Conservation (phyloP, 2,797 vertebrate species). For the Diglossa cyanea region DNA sequence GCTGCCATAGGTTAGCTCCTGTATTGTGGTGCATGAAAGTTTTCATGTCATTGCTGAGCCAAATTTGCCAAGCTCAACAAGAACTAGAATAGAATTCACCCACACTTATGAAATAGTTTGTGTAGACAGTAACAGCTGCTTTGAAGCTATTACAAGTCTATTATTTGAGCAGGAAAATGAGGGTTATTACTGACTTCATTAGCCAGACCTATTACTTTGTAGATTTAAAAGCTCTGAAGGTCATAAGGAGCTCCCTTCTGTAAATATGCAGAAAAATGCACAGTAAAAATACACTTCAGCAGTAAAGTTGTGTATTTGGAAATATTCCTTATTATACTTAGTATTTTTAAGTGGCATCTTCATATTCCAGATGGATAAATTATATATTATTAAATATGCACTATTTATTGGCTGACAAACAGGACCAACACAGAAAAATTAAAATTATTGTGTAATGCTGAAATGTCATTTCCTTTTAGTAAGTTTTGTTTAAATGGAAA, state of each 20-base stretch:
- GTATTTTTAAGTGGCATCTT: conserved; percentile 25
- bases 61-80: neutral
- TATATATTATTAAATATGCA: neutral
- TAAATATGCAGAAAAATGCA: neutral
- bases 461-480: conserved; percentile 18
- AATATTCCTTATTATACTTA: neutral
- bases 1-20: neutral
- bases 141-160: neutral
- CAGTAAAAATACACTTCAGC: neutral
- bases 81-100: neutral
- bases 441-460: neutral
- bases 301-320: neutral
- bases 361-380: conserved; percentile 33
- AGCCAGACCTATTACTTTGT: neutral
- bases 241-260: neutral
- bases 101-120: neutral
- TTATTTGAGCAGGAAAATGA: neutral
- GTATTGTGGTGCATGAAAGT: neutral
- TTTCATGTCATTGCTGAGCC: neutral
- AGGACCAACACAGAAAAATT: neutral
- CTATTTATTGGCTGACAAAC: neutral
- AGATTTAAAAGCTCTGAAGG: neutral
- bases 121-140: neutral
- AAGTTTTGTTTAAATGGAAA: conserved; percentile 11
- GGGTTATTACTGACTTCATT: neutral